Conservation (phyloP, 2,113 vertebrate genomes). For the Epinephelus cyanopodus region DNA sequence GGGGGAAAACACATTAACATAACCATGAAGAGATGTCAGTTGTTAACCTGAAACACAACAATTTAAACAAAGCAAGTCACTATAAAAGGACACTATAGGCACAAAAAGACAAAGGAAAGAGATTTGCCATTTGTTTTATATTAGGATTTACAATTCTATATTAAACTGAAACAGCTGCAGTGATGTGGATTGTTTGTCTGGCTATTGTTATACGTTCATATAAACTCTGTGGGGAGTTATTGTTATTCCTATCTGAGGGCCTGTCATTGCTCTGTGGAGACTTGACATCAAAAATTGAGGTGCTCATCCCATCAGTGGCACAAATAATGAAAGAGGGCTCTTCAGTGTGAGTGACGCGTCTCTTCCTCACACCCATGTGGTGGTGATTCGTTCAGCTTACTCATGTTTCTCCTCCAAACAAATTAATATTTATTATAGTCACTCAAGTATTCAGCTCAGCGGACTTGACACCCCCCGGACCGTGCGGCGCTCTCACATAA, state of each 20-base stretch:
- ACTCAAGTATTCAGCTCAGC: conserved; percentile 57
- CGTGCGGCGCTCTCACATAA: conserved; percentile 49
- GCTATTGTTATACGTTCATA: conserved; percentile 20
- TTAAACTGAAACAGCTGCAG: conserved; percentile 56
- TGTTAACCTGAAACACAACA: conserved; percentile 25
- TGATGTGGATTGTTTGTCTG: conserved; percentile 34
- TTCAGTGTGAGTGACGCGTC: conserved; percentile 55
- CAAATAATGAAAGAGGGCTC: conserved; percentile 58
- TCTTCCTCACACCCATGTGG: conserved; percentile 70
- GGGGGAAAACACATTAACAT: conserved; percentile 19
- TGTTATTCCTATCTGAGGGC: conserved; percentile 30
- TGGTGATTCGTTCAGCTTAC: conserved; percentile 71
- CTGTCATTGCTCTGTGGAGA: conserved; percentile 5
- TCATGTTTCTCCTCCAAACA: conserved; percentile 72
- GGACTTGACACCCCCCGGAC: conserved; percentile 39
- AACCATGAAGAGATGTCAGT: conserved; percentile 18
- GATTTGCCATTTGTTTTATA: conserved; percentile 52
- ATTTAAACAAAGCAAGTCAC: conserved; percentile 33
- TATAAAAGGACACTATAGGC: not conserved
- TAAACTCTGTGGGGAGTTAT: conserved; percentile 25
- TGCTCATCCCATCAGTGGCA: conserved; percentile 19
- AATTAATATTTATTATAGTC: conserved; percentile 76
- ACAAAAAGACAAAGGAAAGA: not conserved
- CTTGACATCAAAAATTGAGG: conserved; percentile 49
- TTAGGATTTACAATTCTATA: conserved; percentile 42